Conservation (phyloP, 1,140 invertebrate genomes). For the Micrasema minimum region DNA sequence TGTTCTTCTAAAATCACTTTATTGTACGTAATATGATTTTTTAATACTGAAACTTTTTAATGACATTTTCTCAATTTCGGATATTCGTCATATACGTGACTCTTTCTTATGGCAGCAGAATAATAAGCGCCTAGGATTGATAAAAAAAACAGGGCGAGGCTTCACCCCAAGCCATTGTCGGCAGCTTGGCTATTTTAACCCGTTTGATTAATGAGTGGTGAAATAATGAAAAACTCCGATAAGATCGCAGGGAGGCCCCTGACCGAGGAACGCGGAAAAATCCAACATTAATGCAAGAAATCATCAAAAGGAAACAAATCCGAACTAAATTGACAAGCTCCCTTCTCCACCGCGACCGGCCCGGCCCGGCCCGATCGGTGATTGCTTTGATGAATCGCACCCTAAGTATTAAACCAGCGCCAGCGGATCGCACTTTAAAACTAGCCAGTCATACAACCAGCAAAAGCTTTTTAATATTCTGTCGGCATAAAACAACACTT, state of each 20-base stretch:
- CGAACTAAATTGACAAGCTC: conserved; percentile 39
- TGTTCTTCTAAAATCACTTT: too few relatives aligned
- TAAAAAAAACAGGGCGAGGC: conserved; percentile 46
- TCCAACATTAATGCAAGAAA: conserved; percentile 34
- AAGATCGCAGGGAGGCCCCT: conserved; percentile 46
- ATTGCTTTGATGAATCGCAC: conserved; percentile 36
- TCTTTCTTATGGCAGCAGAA: too few relatives aligned
- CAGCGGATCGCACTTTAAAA: conserved; percentile 24
- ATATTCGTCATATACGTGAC: too few relatives aligned
- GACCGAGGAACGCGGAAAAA: too few relatives aligned
- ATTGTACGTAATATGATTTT: too few relatives aligned
- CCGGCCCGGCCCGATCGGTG: conserved; percentile 17
- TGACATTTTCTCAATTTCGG: too few relatives aligned
- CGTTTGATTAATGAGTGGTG: conserved; percentile 53
- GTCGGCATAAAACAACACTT: too few relatives aligned
- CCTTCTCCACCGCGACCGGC: too few relatives aligned
- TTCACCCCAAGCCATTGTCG: conserved; percentile 5
- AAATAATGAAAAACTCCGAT: conserved; percentile 53
- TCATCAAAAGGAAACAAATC: conserved; percentile 35
- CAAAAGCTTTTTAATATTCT: conserved; percentile 27
- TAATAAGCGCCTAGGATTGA: conserved; percentile 49
- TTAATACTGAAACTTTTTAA: too few relatives aligned
- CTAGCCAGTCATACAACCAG: conserved; percentile 23
- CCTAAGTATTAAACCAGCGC: conserved; percentile 21
- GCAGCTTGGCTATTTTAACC: conserved; percentile 45